Conservation (phyloP, 1,140 invertebrate genomes). For the Tenebrio molitor region DNA sequence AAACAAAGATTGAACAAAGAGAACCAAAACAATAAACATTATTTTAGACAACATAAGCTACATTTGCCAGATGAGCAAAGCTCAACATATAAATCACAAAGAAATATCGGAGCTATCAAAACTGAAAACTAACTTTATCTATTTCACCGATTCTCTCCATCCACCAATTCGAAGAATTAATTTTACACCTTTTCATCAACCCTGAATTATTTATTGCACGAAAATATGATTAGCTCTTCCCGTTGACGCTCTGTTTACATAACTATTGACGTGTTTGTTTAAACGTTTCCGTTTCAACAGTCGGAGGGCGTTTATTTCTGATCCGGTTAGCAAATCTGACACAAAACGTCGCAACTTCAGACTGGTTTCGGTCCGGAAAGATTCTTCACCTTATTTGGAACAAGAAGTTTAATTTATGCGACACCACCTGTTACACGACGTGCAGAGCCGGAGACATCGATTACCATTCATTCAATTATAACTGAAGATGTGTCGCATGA, state of each 20-base stretch:
- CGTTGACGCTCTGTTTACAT: neutral
- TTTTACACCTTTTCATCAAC: too few relatives aligned
- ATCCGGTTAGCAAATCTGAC: neutral
- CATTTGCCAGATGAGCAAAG: neutral
- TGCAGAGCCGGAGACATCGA: too few relatives aligned
- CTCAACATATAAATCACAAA: slow-evolving; percentile 26
- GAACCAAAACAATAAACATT: too few relatives aligned
- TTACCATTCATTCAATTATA: slow-evolving; percentile 13
- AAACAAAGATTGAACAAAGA: too few relatives aligned
- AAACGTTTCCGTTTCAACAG: neutral
- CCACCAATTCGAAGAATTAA: neutral
- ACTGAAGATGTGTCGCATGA: neutral
- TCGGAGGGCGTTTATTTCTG: neutral
- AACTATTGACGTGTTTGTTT: neutral
- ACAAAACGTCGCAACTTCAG: neutral
- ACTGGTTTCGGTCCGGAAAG: neutral
- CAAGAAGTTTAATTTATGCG: slow-evolving; percentile 3
- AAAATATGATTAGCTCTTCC: neutral
- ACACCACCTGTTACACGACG: slow-evolving; percentile 16
- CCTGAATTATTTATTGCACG: too few relatives aligned
- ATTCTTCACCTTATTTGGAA: slow-evolving; percentile 17
- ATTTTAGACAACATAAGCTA: too few relatives aligned
- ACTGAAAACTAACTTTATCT: slow-evolving; percentile 10
- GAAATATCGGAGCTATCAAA: slow-evolving; percentile 23
- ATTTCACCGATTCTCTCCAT: neutral